Conservation (phyloP, 2,888 invertebrate species). For the Oxystoma pomonae region DNA sequence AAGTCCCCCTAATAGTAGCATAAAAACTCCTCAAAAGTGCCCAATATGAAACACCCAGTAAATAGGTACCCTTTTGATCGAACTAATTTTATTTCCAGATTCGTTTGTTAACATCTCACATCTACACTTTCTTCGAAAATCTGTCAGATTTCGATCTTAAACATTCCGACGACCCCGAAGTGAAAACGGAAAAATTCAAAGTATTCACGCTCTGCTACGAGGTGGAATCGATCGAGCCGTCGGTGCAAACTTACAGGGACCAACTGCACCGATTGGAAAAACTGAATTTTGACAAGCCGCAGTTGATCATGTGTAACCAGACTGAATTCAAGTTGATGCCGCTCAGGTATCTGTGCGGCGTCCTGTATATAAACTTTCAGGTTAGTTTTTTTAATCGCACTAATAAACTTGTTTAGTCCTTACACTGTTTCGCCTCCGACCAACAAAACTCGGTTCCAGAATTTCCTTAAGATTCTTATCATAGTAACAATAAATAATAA, state of each 20-base stretch:
- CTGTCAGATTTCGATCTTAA: conserved; percentile 49
- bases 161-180: conserved; percentile 38
- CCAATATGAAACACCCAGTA: too few relatives aligned
- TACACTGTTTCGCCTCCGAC: too few relatives aligned
- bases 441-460: too few relatives aligned
- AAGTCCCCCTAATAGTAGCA: too few relatives aligned
- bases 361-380: conserved; percentile 82
- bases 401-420: too few relatives aligned
- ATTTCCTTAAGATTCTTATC: too few relatives aligned
- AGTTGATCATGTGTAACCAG: conserved; percentile 51
- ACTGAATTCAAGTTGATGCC: conserved; percentile 61
- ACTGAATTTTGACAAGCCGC: conserved; percentile 61
- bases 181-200: conserved; percentile 49
- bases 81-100: too few relatives aligned
- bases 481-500: too few relatives aligned
- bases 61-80: too few relatives aligned
- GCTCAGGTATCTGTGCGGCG: conserved; percentile 75
- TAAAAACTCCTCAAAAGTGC: too few relatives aligned
- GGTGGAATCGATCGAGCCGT: conserved; percentile 67
- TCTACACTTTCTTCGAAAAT: conserved; percentile 65
- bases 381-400: too few relatives aligned
- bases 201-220: conserved; percentile 65
- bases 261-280: conserved; percentile 71
- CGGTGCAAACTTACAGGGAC: conserved; percentile 75
- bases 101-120: conserved; percentile 67